A percentile compares a stretch with the other conserved stretches of the same genome.
These are phyloP conservation scores for Eubasilissa splendida DNA, from an alignment of 2,888 invertebrate species.

Conservation along the genomic window DNA sequence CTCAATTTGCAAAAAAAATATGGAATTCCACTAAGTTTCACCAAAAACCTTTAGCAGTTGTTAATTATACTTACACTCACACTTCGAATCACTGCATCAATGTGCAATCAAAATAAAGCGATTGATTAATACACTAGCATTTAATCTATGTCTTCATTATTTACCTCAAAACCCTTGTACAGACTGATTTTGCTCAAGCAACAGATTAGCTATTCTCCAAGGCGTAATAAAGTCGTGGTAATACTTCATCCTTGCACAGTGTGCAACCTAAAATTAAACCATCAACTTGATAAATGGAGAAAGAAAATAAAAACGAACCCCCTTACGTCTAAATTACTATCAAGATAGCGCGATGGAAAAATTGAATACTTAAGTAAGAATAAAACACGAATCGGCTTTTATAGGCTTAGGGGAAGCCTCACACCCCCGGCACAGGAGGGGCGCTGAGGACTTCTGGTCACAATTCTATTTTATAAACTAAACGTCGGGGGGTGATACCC, in stretches of 20 bases:
- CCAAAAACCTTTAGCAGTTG: too few species aligned
- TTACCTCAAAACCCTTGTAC: too few species aligned
- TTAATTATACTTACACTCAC: too few species aligned
- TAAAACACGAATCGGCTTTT: slow-evolving; percentile 47
- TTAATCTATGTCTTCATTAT: too few species aligned
- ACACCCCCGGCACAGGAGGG: slow-evolving; percentile 2
- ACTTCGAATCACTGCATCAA: too few species aligned
- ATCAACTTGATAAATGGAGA: slow-evolving; percentile 34
- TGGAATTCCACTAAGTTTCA: too few species aligned
- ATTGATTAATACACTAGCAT: too few species aligned
- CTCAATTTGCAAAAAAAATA: too few species aligned
- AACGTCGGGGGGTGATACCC: slow-evolving; percentile 51
- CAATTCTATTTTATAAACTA: slow-evolving; percentile 58
- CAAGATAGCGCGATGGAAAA: slow-evolving; percentile 38
- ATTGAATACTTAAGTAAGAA: slow-evolving; percentile 46
- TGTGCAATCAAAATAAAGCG: too few species aligned
- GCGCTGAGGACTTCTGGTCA: slow-evolving; percentile 45
- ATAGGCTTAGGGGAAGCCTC: slow-evolving; percentile 25
- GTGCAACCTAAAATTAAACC: slow-evolving; percentile 31
- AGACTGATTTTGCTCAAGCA: too few species aligned
- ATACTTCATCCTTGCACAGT: slow-evolving; percentile 12
- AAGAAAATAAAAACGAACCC: slow-evolving; percentile 16
- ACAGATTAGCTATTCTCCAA: too few species aligned
- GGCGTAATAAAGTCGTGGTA: background rate
- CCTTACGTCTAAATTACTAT: slow-evolving; percentile 30